These are phyloP conservation scores for Montipora sp. DNA, from an alignment of 64 coral and sea anemone genomes.

Conservation along the genomic window DNA sequence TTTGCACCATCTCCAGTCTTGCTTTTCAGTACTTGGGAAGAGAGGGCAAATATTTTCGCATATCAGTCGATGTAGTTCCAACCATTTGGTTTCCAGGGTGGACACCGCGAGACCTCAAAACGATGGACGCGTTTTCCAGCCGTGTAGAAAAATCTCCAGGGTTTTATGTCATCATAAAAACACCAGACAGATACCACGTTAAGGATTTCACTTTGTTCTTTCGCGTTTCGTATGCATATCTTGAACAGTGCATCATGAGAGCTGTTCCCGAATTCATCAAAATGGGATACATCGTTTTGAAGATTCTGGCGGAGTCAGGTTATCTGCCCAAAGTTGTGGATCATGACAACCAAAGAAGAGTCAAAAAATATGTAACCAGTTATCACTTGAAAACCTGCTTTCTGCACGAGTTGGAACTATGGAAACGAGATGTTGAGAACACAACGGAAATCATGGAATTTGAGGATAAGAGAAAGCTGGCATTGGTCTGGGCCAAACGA, in stretches of 20 bases:
- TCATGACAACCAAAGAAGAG: slow-evolving; percentile 26
- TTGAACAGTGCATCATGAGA: slow-evolving; percentile 36
- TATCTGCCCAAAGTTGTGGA: slow-evolving; percentile 41
- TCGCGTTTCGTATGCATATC: slow-evolving; percentile 41
- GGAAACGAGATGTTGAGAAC: not conserved
- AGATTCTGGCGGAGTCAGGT: slow-evolving; percentile 17
- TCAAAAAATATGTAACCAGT: slow-evolving; percentile 15
- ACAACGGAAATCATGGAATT: not conserved
- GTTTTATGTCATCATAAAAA: slow-evolving; percentile 22
- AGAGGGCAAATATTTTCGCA: slow-evolving; percentile 28
- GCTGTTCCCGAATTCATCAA: slow-evolving; percentile 13
- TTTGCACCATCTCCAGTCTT: slow-evolving; percentile 32
- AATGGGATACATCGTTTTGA: slow-evolving; percentile 37
- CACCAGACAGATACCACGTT: slow-evolving; percentile 40
- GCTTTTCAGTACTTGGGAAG: slow-evolving; percentile 43
- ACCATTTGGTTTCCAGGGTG: slow-evolving; percentile 40
- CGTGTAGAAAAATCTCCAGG: not conserved
- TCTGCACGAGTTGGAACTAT: slow-evolving; percentile 28
- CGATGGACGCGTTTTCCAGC: not conserved
- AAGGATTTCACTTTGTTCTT: slow-evolving; percentile 18
- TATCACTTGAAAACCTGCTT: slow-evolving; percentile 51
- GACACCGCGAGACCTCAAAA: slow-evolving; percentile 24
- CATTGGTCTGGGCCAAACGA: slow-evolving; percentile 15
- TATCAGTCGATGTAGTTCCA: slow-evolving; percentile 43
- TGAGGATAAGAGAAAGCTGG: slow-evolving; percentile 1